Conservation (phyloP, 2,797 vertebrate genomes). For the Typhlichthys eigenmanni region DNA sequence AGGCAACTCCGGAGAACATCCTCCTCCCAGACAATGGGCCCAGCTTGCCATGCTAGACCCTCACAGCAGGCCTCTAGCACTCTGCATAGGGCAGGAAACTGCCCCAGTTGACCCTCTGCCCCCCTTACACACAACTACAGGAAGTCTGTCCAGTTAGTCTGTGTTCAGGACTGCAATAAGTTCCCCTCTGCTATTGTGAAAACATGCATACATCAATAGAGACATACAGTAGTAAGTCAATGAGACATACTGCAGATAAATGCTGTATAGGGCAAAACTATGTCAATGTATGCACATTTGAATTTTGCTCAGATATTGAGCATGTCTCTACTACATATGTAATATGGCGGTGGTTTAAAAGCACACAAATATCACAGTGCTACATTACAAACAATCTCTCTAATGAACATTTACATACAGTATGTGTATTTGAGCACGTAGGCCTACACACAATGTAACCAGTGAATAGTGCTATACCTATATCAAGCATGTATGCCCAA, state of each 20-base stretch:
- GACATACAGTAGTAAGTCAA: slow-evolving; percentile 4
- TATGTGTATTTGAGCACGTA: too few relatives aligned
- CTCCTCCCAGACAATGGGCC: slow-evolving; percentile 87
- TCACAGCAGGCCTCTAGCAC: slow-evolving; percentile 74
- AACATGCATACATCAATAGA: background rate
- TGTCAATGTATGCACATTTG: too few relatives aligned
- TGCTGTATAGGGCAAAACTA: too few relatives aligned
- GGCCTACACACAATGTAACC: too few relatives aligned
- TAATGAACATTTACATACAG: too few relatives aligned
- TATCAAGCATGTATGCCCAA: background rate
- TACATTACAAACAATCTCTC: too few relatives aligned
- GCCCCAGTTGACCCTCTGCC: slow-evolving; percentile 73
- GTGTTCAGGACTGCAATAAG: slow-evolving; percentile 47
- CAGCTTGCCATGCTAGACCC: slow-evolving; percentile 71
- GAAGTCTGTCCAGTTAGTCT: slow-evolving; percentile 67
- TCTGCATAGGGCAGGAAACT: slow-evolving; percentile 74
- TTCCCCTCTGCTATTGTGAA: slow-evolving; percentile 22
- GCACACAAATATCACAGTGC: too few relatives aligned
- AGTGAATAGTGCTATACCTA: too few relatives aligned
- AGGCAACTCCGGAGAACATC: slow-evolving; percentile 82
- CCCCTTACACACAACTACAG: slow-evolving; percentile 72
- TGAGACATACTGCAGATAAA: slow-evolving; percentile 18
- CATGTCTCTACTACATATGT: too few relatives aligned
- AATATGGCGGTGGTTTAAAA: too few relatives aligned
- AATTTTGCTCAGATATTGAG: too few relatives aligned